These are phyloP conservation scores for Amorpha juglandis DNA, from an alignment of 2,888 invertebrate species.

Conservation along the genomic window DNA sequence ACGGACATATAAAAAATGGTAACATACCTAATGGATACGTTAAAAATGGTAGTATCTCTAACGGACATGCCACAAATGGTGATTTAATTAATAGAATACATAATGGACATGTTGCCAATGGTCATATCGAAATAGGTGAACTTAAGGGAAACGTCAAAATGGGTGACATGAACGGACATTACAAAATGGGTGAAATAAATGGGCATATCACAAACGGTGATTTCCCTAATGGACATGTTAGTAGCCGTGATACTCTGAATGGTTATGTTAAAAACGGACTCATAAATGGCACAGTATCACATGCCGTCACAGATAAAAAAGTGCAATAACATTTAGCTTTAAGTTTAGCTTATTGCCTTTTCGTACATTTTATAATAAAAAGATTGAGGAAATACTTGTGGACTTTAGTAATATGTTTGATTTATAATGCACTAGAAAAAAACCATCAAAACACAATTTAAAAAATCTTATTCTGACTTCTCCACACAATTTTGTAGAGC, in stretches of 20 bases:
- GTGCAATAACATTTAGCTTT: slow-evolving; percentile 56
- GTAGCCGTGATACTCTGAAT: slow-evolving; percentile 41
- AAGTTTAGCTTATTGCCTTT: slow-evolving; percentile 23
- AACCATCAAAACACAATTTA: not conserved
- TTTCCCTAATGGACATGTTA: slow-evolving; percentile 39
- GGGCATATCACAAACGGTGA: slow-evolving; percentile 41
- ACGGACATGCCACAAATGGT: slow-evolving; percentile 45
- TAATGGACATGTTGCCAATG: not conserved
- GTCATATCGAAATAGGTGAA: not conserved
- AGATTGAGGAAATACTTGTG: slow-evolving; percentile 10
- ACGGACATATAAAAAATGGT: slow-evolving; percentile 50
- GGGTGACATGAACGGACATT: slow-evolving; percentile 27
- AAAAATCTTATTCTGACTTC: no score
- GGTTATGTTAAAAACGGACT: slow-evolving; percentile 54
- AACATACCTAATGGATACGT: slow-evolving; percentile 44
- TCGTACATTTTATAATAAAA: slow-evolving; percentile 23
- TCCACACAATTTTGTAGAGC: not conserved
- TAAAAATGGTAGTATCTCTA: slow-evolving; percentile 37
- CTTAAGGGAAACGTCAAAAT: slow-evolving; percentile 25
- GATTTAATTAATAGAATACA: slow-evolving; percentile 28
- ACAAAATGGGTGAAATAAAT: slow-evolving; percentile 30
- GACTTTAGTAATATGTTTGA: not conserved
- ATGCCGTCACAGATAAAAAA: slow-evolving; percentile 62
- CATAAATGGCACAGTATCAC: slow-evolving; percentile 53
- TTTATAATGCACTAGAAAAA: not conserved